phyloP scores from a whole-genome alignment of 1,140 invertebrate genomes.

The Venustaconcha ellipsiformis region DNA sequence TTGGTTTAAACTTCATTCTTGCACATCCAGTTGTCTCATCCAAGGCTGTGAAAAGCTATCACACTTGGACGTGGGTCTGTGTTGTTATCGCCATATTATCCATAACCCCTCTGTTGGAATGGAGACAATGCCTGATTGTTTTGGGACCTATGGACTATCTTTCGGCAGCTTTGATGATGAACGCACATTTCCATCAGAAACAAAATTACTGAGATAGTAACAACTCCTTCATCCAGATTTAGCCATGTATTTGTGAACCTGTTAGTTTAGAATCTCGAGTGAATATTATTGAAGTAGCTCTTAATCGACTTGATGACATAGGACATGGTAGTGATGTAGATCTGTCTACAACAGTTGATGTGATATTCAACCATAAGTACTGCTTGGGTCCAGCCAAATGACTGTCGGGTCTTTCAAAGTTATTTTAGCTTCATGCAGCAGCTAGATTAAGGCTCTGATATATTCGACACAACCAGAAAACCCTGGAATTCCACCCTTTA shows the following conservation, averaged over 20 bases:
- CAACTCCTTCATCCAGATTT: slow-evolving; percentile 20
- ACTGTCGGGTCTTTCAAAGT: slow-evolving; percentile 5
- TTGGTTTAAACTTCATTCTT: slow-evolving; percentile 25
- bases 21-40: background rate
- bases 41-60: slow-evolving; percentile 17
- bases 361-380: slow-evolving; percentile 8
- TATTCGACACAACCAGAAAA: slow-evolving; percentile 26
- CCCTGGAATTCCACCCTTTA: slow-evolving; percentile 20
- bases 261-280: slow-evolving; percentile 14
- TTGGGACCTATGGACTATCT: slow-evolving; percentile 8
- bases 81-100: slow-evolving; percentile 29
- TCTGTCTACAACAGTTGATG: background rate
- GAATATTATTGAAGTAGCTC: slow-evolving; percentile 12
- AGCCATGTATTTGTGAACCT: slow-evolving; percentile 31
- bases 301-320: background rate
- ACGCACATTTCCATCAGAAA: no score
- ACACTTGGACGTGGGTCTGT: slow-evolving; percentile 13
- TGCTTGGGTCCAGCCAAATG: slow-evolving; percentile 28
- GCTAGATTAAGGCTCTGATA: slow-evolving; percentile 10
- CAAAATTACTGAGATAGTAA: slow-evolving; percentile 18
- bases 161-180: slow-evolving; percentile 16
- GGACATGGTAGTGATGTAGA: slow-evolving; percentile 14
- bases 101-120: slow-evolving; percentile 27
- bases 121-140: slow-evolving; percentile 8
- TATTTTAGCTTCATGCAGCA: no score